Evolutionary conservation across 2,797 vertebrate genomes (phyloP).

Genomic region (Falco columbarius): DNA sequence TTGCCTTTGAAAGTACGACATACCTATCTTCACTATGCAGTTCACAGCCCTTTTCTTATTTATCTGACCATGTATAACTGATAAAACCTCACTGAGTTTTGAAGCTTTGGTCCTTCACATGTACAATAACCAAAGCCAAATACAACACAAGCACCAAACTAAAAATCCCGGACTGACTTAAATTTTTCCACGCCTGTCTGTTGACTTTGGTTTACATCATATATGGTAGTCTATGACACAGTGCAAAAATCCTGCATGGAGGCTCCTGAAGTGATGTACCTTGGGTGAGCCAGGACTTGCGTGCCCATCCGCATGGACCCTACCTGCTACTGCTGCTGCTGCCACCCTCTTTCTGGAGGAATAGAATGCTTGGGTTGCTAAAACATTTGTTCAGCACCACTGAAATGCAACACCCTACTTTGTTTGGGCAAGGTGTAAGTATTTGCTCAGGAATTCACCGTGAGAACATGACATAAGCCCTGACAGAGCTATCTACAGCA

Average conservation of each 20-base stretch:
- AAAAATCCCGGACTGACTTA: not conserved
- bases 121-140: not conserved
- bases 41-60: not conserved
- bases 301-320: accelerated
- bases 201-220: not conserved
- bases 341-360: not conserved
- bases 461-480: slow-evolving; percentile 77
- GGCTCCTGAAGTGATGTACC: not conserved
- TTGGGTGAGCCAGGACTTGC: not conserved
- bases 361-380: not conserved
- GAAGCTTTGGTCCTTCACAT: not conserved
- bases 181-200: not conserved
- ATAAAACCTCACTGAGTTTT: not conserved
- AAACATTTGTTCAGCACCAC: slow-evolving; percentile 27
- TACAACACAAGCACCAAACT: not conserved
- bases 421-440: slow-evolving; percentile 81
- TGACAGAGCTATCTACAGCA: slow-evolving; percentile 11
- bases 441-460: slow-evolving; percentile 73
- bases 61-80: not conserved
- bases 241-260: not conserved
- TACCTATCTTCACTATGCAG: not conserved
- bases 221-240: not conserved
- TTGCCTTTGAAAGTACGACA: not conserved
- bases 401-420: slow-evolving; percentile 38
- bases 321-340: not conserved